A percentile compares a stretch with the other conserved stretches of the same genome.
phyloP scores from a whole-genome alignment of 2,888 invertebrate genomes.

The Parnassius smintheus region DNA sequence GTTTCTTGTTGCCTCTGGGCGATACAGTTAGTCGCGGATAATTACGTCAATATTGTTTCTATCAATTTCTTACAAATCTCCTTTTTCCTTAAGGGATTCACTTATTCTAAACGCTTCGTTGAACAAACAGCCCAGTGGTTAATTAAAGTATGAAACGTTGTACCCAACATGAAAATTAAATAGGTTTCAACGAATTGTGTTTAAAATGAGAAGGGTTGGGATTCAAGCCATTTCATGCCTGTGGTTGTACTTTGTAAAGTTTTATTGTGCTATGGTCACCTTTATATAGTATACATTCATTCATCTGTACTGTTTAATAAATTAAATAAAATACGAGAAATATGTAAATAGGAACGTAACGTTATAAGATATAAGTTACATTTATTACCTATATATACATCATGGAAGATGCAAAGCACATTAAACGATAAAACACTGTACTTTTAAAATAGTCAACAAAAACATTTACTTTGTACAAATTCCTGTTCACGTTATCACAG shows the following conservation, averaged over 20 bases:
- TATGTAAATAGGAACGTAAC: no score
- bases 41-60: slow-evolving; percentile 40
- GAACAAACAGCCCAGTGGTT: slow-evolving; percentile 50
- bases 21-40: slow-evolving; percentile 17
- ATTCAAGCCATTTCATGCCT: slow-evolving; percentile 45
- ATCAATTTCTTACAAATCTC: slow-evolving; percentile 47
- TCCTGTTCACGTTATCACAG: no score
- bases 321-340: no score
- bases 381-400: no score
- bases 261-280: slow-evolving; percentile 42
- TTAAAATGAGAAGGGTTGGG: slow-evolving; percentile 43
- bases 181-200: slow-evolving; percentile 56
- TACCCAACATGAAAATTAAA: slow-evolving; percentile 57
- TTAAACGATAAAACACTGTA: no score
- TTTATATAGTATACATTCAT: slow-evolving; percentile 30
- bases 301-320: no score
- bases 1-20: no score
- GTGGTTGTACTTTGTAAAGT: slow-evolving; percentile 43
- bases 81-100: slow-evolving; percentile 41
- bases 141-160: slow-evolving; percentile 55
- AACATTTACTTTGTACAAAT: no score
- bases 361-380: no score
- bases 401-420: no score
- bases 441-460: no score
- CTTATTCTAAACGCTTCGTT: slow-evolving; percentile 42